Evolutionary conservation across 2,888 invertebrate species (phyloP), one percentile per base, ranked within the genome.

Genomic region (Agapostemon virescens): DNA sequence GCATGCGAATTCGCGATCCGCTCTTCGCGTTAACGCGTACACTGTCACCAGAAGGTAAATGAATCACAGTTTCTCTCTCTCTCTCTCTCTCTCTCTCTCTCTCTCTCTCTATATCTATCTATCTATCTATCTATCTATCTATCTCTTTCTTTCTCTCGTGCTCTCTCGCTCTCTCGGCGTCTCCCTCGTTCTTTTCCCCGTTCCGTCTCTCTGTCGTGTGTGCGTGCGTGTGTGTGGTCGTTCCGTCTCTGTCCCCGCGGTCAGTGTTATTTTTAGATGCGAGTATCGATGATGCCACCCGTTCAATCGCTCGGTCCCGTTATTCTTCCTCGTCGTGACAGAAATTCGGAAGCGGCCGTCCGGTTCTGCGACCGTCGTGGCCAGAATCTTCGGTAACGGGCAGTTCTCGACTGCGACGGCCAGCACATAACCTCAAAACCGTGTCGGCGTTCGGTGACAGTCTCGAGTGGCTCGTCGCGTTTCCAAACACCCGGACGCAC

Each of bases 21-120:
- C 63, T 68, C 61, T 55, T 55, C 26, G 26, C 76, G 52, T 77
- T 61, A 77, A 55, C 79, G 45, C 73, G 73, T 76, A 74, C 52
- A 76, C 68, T 74, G 72, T 74, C 84, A 74, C 78, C 76, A 74
- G 68, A 77, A 85, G 85, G 85, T 85, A 85, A 85, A 83, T 80
- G 70, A 63, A 33, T 52, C 63, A 36, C 36, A 36, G n/a, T 33
- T 63, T n/a, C 33, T 63, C 36, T 30, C 61, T 58, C 26, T 58
- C 23, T 52, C 40, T 74, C 38, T 63, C 42, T 63, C 63, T 66
- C 64, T 26, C 33, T 61, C 23, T 33, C 61, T 26, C 26, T 26
- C 13, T 26, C 55, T 26, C 55, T 45, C 5, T 61, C 58, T 45
- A 15, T 45, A 15, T 45, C 17, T 13, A 1, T 17, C 17, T 17